Evolutionary conservation across 2,113 vertebrate species (phyloP).

Genomic region (Corythaeola cristata): DNA sequence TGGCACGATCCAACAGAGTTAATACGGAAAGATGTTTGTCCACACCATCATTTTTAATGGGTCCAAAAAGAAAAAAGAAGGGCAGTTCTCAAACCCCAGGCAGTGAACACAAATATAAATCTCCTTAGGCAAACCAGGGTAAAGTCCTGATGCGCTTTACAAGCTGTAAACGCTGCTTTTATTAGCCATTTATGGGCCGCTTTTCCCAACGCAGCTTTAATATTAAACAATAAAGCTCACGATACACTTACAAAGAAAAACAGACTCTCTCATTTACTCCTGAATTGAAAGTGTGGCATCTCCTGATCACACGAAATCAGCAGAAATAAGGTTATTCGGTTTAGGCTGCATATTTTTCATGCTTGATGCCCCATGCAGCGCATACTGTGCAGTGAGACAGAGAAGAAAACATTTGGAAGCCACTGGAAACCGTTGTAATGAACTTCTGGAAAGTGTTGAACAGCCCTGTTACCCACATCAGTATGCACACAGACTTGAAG

Average conservation of each 20-base stretch:
- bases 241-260: constrained; percentile 66
- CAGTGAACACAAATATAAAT: constrained; percentile 56
- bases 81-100: constrained; percentile 30
- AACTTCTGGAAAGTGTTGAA: neutral
- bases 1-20: neutral
- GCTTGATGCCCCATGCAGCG: neutral
- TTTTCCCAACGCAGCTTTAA: constrained; percentile 75
- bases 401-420: neutral
- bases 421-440: neutral
- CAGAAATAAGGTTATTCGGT: constrained; percentile 14
- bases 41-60: constrained; percentile 12
- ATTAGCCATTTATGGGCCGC: constrained; percentile 79
- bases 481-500: constrained; percentile 38
- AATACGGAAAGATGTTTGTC: neutral
- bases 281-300: constrained; percentile 36
- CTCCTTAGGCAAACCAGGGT: constrained; percentile 57
- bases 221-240: constrained; percentile 79
- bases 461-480: constrained; percentile 7
- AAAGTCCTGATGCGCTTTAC: constrained; percentile 73
- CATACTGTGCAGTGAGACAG: neutral
- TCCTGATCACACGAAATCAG: neutral
- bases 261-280: constrained; percentile 63
- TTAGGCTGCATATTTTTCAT: neutral
- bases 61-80: neutral
- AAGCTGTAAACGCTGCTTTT: constrained; percentile 78